phyloP scores from a whole-genome alignment of 2,888 invertebrate species.

The Sericinus montela region DNA sequence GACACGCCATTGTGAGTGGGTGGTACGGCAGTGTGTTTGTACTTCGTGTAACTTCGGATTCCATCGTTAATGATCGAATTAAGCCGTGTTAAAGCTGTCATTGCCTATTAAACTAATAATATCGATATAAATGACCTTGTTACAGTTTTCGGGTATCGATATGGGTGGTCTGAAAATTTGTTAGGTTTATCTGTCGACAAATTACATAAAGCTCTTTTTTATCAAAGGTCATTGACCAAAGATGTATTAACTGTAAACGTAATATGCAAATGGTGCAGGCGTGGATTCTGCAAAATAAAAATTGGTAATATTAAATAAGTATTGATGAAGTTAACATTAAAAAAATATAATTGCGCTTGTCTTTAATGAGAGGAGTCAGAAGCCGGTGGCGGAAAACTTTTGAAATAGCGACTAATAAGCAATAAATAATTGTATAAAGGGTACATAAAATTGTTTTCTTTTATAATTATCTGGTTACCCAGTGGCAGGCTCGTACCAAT shows the following conservation, averaged over 20 bases:
- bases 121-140: conserved; percentile 27
- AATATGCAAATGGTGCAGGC: too few relatives aligned
- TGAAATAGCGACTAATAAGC: too few relatives aligned
- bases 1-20: conserved; percentile 16
- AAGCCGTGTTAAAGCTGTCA: conserved; percentile 35
- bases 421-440: too few relatives aligned
- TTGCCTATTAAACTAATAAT: conserved; percentile 37
- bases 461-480: too few relatives aligned
- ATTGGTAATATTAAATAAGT: too few relatives aligned
- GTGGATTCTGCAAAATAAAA: too few relatives aligned
- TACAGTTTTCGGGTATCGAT: conserved; percentile 20
- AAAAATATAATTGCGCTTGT: too few relatives aligned
- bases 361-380: too few relatives aligned
- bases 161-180: conserved; percentile 14
- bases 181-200: conserved; percentile 6
- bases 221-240: conserved; percentile 11
- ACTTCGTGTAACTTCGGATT: conserved; percentile 22
- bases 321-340: too few relatives aligned
- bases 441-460: too few relatives aligned
- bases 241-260: background rate
- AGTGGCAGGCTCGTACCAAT: too few relatives aligned
- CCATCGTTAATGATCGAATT: conserved; percentile 29
- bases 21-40: conserved; percentile 7
- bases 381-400: too few relatives aligned
- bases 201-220: background rate